A percentile compares a stretch with the other conserved stretches of the same genome.
phyloP scores from a whole-genome alignment of 2,113 vertebrate genomes.

The Dromas ardeola region DNA sequence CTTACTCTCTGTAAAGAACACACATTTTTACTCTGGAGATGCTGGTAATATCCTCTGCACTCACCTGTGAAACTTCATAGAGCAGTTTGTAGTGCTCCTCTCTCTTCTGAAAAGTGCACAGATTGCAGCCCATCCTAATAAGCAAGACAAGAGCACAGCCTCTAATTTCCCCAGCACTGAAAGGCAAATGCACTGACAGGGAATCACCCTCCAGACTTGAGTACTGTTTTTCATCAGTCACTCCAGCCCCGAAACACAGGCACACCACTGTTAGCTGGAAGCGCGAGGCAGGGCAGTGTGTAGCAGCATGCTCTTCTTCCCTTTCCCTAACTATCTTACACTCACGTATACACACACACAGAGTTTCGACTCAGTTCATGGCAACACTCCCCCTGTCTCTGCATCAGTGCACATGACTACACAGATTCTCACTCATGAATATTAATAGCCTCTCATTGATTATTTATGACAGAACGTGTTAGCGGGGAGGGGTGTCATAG shows the following conservation, averaged over 20 bases:
- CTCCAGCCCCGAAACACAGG: constrained; percentile 79
- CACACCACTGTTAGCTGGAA: constrained; percentile 75
- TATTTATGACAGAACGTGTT: constrained; percentile 89
- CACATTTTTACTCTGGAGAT: constrained; percentile 47
- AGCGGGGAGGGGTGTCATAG: constrained; percentile 84
- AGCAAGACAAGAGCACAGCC: constrained; percentile 79
- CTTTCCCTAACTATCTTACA: constrained; percentile 77
- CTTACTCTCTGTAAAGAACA: constrained; percentile 21
- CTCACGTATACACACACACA: constrained; percentile 77
- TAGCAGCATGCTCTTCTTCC: constrained; percentile 83
- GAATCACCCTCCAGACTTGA: constrained; percentile 88
- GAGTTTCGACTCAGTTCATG: constrained; percentile 89
- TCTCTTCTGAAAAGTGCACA: constrained; percentile 98
- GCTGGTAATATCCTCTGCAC: constrained; percentile 70
- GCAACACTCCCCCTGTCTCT: constrained; percentile 91
- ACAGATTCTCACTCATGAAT: constrained; percentile 92
- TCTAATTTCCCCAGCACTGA: constrained; percentile 83
- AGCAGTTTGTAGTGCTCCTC: constrained; percentile 99
- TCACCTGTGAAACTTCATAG: constrained; percentile 98
- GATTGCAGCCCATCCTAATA: constrained; percentile 98
- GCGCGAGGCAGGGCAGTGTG: constrained; percentile 72
- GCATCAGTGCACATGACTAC: constrained; percentile 91
- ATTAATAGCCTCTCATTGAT: constrained; percentile 85
- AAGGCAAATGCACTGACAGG: constrained; percentile 82
- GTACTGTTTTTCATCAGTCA: constrained; percentile 90